These are phyloP conservation scores for Hemiprocne comata DNA, from an alignment of 2,113 vertebrate genomes.

Conservation along the genomic window DNA sequence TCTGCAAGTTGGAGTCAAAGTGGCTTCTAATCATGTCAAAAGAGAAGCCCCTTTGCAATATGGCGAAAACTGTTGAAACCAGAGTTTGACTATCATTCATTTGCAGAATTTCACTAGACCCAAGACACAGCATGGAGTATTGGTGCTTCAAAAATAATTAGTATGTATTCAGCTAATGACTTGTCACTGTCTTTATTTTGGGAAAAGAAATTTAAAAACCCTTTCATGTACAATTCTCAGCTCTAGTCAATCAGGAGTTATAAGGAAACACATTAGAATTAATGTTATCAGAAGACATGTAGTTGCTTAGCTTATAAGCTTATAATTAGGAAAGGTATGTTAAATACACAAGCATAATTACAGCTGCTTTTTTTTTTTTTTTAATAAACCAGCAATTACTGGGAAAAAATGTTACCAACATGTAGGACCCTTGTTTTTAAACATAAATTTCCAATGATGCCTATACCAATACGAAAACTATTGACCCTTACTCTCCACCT, in stretches of 20 bases:
- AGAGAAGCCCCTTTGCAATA: background rate
- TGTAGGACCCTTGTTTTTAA: background rate
- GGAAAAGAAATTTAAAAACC: background rate
- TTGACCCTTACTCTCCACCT: background rate
- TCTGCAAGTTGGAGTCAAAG: background rate
- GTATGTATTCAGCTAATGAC: background rate
- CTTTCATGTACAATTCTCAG: background rate
- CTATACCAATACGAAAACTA: background rate
- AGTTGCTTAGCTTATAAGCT: conserved; percentile 43
- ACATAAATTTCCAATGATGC: background rate
- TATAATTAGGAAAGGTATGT: conserved; percentile 47
- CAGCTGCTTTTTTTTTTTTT: background rate
- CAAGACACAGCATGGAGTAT: background rate
- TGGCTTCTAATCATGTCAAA: background rate
- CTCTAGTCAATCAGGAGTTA: conserved; percentile 24
- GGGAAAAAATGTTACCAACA: background rate
- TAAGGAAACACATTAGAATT: conserved; percentile 15
- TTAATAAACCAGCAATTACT: background rate
- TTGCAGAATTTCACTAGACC: background rate
- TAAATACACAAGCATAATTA: conserved; percentile 17
- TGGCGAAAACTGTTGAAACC: background rate
- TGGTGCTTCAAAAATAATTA: background rate
- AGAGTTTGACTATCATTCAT: background rate
- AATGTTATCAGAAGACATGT: background rate
- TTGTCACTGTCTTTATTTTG: conserved; percentile 1